A percentile compares a stretch with the other conserved stretches of the same genome.
Conservation (phyloP, 2,113 vertebrate species). For the Myocastor coypus region DNA sequence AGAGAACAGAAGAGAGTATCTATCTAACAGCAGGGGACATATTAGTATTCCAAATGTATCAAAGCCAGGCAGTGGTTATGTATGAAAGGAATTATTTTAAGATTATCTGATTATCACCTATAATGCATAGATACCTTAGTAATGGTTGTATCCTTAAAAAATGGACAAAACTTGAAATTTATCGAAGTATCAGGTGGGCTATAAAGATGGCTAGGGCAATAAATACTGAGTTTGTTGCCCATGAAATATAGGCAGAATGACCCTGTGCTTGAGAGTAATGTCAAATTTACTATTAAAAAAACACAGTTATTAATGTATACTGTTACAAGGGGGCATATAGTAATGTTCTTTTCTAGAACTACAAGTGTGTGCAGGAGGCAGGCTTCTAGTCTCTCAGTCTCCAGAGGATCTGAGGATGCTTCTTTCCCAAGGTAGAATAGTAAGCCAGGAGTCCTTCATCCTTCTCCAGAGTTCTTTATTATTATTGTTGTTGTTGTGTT, state of each 20-base stretch:
- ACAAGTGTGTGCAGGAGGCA: neutral
- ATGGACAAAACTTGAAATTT: neutral
- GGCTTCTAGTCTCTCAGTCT: too few species aligned
- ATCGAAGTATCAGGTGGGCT: neutral
- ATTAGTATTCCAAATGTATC: slow-evolving; percentile 22
- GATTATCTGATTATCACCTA: neutral
- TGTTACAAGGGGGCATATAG: neutral
- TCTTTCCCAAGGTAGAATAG: neutral
- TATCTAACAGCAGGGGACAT: neutral
- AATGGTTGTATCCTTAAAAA: neutral
- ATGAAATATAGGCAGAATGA: neutral
- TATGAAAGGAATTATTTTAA: slow-evolving; percentile 33
- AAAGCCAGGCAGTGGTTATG: slow-evolving; percentile 2
- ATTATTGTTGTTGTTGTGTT: neutral
- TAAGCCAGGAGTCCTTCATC: neutral
- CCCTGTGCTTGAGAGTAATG: neutral
- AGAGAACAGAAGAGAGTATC: slow-evolving; percentile 51
- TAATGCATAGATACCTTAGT: neutral
- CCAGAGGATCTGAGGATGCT: neutral
- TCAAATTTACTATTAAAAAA: slow-evolving; percentile 11
- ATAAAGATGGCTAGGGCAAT: neutral
- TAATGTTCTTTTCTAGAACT: neutral
- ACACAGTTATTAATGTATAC: neutral
- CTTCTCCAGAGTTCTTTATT: neutral
- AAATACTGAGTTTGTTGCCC: neutral